Evolutionary conservation across 2,888 invertebrate species (phyloP), one percentile per base, ranked within the genome.

Genomic region (Watsonalla binaria): DNA sequence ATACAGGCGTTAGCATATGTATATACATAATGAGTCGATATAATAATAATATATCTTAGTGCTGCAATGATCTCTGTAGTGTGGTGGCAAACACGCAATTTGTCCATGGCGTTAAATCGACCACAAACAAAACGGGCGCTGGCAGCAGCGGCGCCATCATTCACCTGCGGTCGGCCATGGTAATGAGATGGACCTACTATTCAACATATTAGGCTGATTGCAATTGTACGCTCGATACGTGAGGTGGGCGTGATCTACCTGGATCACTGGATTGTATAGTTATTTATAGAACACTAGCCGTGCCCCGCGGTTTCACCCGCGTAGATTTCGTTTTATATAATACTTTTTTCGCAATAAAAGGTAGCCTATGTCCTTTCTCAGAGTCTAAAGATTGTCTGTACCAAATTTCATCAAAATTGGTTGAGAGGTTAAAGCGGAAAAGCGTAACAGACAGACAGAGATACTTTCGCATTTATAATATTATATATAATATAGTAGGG

Each of bases 121-220:
- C 90, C 90, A 78, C 90, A 89, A 90, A 90, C 90, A 90, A 90
- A 90, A 88, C 85, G 85, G 76, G 74, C 74, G 74, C 70, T 72
- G 72, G 79, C 77, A 73, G 75, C 74, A 74, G 74, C 72, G 77
- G 76, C 78, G 78, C 85, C 90, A 87, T 90, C 88, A 86, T 83
- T 90, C 90, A 88, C 85, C 89, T 90, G 90, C 82, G 90, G 89
- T 90, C 83, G 76, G 70, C 85, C 84, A 86, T 86, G 86, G 83
- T 90, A 90, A 90, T 90, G 90, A 90, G 90, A 90, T 90, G 85
- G 82, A 84, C 84, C 86, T 80, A 84, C 86, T 82, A 82, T 86
- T 82, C 84, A 86, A 84, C 89, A 87, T 89, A 89, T 89, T 89
- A 89, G 86, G 82, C 85, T 87, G 89, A 89, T 89, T 87, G 87